Percentiles rank a stretch among this genome's conserved stretches.
These are phyloP conservation scores for Pipa parva DNA, from an alignment of 2,113 vertebrate species.

Conservation along the genomic window DNA sequence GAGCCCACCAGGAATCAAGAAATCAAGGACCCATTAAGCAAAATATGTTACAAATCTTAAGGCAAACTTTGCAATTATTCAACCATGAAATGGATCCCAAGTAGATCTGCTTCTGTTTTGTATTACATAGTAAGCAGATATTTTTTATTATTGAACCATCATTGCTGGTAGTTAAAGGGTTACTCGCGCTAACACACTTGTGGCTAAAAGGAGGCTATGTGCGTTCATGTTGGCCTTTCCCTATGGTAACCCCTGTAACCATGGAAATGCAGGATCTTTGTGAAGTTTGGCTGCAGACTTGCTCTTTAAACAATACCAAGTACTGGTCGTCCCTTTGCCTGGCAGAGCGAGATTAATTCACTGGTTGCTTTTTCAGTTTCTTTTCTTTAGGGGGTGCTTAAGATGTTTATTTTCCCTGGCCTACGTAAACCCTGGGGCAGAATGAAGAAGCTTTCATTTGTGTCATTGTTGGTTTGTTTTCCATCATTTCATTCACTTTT, in stretches of 20 bases:
- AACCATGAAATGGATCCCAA: too few relatives aligned
- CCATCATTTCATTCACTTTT: slow-evolving; percentile 14
- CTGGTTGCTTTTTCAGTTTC: not conserved
- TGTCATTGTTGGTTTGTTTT: too few relatives aligned
- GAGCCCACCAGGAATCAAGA: too few relatives aligned
- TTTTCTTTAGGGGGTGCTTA: not conserved
- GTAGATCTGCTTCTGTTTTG: too few relatives aligned
- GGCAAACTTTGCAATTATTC: too few relatives aligned
- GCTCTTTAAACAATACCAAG: slow-evolving; percentile 17
- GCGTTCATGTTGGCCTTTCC: not conserved
- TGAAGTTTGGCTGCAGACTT: slow-evolving; percentile 31
- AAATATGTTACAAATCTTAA: too few relatives aligned
- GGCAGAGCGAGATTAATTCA: not conserved
- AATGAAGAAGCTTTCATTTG: not conserved
- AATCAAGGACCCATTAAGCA: too few relatives aligned
- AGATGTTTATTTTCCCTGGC: slow-evolving; percentile 27
- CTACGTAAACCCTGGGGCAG: not conserved
- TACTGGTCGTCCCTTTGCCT: slow-evolving; percentile 17
- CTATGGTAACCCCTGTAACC: slow-evolving; percentile 36
- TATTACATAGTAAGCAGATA: not conserved
- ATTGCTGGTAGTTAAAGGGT: not conserved
- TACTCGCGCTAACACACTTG: not conserved
- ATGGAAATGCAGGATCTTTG: slow-evolving; percentile 42
- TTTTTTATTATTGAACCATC: not conserved
- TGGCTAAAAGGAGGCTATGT: slow-evolving; percentile 29